Evolutionary conservation across 2,113 vertebrate species (phyloP).

Genomic region (Lagenorhynchus albirostris): DNA sequence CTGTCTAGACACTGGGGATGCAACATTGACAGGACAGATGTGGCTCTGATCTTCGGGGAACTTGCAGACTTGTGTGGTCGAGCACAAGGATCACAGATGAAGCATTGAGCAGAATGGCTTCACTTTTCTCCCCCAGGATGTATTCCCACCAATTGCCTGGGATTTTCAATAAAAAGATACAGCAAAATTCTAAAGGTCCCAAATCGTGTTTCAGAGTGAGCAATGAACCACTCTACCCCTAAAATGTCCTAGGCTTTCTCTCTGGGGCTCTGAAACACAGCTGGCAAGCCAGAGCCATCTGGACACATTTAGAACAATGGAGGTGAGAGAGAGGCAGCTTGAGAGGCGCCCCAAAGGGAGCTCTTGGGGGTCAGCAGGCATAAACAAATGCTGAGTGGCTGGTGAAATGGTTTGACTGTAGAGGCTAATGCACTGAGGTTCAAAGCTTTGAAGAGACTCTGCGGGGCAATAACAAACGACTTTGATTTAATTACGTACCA

Average conservation of each 20-base stretch:
- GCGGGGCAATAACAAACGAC: slow-evolving; percentile 28
- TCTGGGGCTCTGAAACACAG: not conserved
- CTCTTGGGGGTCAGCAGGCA: not conserved
- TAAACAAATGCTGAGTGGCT: slow-evolving; percentile 64
- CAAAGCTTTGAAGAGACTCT: slow-evolving; percentile 60
- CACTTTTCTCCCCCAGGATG: not conserved
- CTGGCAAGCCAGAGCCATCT: not conserved
- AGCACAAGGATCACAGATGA: not conserved
- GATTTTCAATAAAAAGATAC: not conserved
- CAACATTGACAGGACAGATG: not conserved
- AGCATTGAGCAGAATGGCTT: not conserved
- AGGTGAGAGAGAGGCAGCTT: slow-evolving; percentile 28
- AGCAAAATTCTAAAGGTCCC: not conserved
- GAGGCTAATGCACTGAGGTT: not conserved
- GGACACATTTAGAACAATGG: slow-evolving; percentile 13
- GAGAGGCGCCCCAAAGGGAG: not conserved
- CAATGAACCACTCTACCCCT: not conserved
- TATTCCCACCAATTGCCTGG: not conserved
- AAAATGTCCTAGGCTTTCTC: not conserved
- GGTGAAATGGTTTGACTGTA: slow-evolving; percentile 56
- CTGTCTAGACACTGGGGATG: slow-evolving; percentile 53
- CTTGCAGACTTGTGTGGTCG: not conserved
- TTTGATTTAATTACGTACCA: slow-evolving; percentile 55
- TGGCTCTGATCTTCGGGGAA: not conserved
- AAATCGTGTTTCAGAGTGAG: not conserved